Evolutionary conservation across 2,797 vertebrate genomes (phyloP).

Genomic region (Lateolabrax maculatus): DNA sequence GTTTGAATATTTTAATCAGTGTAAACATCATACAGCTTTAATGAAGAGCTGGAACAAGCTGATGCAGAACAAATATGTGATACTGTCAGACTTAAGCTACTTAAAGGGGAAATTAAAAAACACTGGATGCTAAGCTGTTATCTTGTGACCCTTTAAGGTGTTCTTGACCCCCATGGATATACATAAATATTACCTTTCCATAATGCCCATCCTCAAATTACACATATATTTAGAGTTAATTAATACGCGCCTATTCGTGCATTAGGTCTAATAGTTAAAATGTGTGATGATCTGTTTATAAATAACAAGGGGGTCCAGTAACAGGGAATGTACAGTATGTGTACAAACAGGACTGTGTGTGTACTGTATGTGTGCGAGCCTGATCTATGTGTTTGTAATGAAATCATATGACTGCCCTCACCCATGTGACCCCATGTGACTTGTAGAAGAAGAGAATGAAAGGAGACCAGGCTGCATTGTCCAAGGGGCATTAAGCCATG

Average conservation of each 20-base stretch:
- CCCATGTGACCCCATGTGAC: constrained; percentile 76
- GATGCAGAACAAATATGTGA: neutral
- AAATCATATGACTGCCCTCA: constrained; percentile 75
- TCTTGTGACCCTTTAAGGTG: neutral
- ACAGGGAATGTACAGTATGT: constrained; percentile 25
- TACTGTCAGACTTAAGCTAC: neutral
- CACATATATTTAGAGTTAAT: neutral
- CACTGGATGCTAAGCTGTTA: neutral
- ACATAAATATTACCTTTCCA: neutral
- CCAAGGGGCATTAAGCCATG: constrained; percentile 29
- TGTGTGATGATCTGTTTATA: neutral
- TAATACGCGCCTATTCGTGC: neutral
- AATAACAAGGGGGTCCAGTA: neutral
- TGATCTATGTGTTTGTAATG: constrained; percentile 34
- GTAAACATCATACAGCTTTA: constrained; percentile 1
- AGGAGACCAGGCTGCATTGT: constrained; percentile 31
- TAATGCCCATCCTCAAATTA: neutral
- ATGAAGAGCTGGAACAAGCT: neutral
- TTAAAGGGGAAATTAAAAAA: neutral
- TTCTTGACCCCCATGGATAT: no score
- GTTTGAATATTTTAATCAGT: neutral
- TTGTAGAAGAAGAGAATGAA: constrained; percentile 37
- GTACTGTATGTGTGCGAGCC: constrained; percentile 25
- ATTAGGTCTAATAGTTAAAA: neutral
- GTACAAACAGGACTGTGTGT: constrained; percentile 18